Percentiles rank a stretch among this genome's conserved stretches.
These are phyloP conservation scores for Drosophila austrosaltans DNA, from an alignment of 2,888 invertebrate species.

Conservation along the genomic window DNA sequence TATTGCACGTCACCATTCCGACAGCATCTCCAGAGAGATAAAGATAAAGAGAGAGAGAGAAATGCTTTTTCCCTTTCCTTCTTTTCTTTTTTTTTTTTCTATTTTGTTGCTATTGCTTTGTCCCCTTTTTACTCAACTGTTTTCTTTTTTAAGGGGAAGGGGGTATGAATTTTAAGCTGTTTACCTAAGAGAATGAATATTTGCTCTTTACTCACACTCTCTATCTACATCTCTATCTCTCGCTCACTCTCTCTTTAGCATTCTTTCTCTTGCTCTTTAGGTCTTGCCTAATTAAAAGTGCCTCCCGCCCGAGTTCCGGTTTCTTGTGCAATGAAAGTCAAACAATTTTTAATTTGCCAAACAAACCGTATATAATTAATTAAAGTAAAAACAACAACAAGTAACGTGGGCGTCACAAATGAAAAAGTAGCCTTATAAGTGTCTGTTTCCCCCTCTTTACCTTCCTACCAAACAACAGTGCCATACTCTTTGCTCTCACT, in stretches of 20 bases:
- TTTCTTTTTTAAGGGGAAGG: conserved; percentile 33
- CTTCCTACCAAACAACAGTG: no score
- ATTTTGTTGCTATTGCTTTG: neutral
- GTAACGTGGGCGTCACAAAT: conserved; percentile 62
- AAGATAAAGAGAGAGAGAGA: neutral
- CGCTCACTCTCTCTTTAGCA: conserved; percentile 9
- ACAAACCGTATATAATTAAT: conserved; percentile 74
- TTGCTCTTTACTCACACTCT: neutral
- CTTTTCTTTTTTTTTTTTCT: neutral
- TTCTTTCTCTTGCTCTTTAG: neutral
- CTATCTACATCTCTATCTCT: conserved; percentile 9
- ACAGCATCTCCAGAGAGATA: conserved; percentile 40
- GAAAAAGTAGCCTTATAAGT: conserved; percentile 71
- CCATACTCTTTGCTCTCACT: conserved; percentile 21
- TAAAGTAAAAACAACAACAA: conserved; percentile 49
- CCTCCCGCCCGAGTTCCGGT: conserved; percentile 23
- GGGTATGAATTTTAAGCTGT: conserved; percentile 56
- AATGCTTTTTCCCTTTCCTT: no score
- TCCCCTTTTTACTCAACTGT: conserved; percentile 13
- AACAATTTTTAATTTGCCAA: conserved; percentile 75
- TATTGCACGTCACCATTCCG: conserved; percentile 63
- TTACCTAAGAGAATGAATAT: conserved; percentile 37
- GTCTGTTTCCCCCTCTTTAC: conserved; percentile 27
- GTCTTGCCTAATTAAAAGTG: conserved; percentile 63
- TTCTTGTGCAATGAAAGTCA: conserved; percentile 63